Evolutionary conservation across 2,113 vertebrate species (phyloP), one percentile per base, ranked within the genome.

Genomic region (Syrrhaptes paradoxus): DNA sequence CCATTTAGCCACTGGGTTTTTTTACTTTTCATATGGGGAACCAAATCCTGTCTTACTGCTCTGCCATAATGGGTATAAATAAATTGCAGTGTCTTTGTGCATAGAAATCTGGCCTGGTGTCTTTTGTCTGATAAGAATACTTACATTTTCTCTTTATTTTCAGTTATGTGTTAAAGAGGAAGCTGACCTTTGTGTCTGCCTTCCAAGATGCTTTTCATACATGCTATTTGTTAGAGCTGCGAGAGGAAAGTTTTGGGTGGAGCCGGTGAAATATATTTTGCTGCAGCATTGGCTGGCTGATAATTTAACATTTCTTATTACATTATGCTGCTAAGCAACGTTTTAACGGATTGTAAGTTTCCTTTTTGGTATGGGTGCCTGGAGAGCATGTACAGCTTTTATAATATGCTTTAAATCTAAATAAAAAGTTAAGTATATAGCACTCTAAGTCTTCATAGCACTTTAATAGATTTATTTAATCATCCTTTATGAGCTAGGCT

Each of bases 401-500:
- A 67, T 85, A 90, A 88, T 80, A 78, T 45, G 85, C 83, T 86
- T 90, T 95, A 94, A 94, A 96, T 95, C 92, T 91, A 93, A 94
- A 94, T 94, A 94, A 93, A 93, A 94, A 90, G 90, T 95, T 85
- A 88, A 84, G 90, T 80, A 46, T 88, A 67, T 84, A 15, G 49
- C 85, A 20, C 57, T 84, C 70, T 73, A 61, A 88, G 86, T 78
- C 92, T 94, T 90, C 62, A 66, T 34, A 94, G 82, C 61, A 17
- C 75, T 86, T 10, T 71, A 86, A 83, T 74, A 74, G 93, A 86
- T 96, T 93, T 90, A 93, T 95, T 96, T 94, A 93, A 96, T 91
- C 79, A 90, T 59, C 85, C 52, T 88, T 88, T 77, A 86, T 29
- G 92, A 96, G 85, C 48, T 45, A 28, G 68, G 90, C 75, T 58